Evolutionary conservation across 2,113 vertebrate genomes (phyloP).

Genomic region (Azemiops feae): DNA sequence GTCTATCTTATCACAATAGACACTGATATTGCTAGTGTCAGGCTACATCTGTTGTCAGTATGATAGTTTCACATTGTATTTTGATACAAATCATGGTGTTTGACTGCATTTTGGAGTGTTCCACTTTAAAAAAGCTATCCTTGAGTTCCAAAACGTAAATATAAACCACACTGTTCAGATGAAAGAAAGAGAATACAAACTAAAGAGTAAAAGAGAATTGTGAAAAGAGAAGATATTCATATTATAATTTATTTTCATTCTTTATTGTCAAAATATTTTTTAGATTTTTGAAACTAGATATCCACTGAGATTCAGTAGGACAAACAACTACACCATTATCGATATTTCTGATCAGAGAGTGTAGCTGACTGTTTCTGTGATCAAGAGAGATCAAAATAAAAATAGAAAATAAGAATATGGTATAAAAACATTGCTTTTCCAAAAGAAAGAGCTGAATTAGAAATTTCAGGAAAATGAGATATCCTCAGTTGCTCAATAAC

Average conservation of each 20-base stretch:
- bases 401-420: not conserved
- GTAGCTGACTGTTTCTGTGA: not conserved
- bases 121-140: not conserved
- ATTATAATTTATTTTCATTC: not conserved
- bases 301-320: not conserved
- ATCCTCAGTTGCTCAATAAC: constrained; percentile 57
- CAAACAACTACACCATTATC: not conserved
- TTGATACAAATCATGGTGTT: not conserved
- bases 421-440: not conserved
- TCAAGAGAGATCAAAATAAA: not conserved
- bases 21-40: not conserved
- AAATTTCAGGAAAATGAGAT: constrained; percentile 55
- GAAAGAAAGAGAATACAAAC: not conserved
- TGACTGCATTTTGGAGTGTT: not conserved
- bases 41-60: not conserved
- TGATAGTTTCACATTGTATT: not conserved
- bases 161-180: not conserved
- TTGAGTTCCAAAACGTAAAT: not conserved
- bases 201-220: not conserved
- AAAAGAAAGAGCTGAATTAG: constrained; percentile 41
- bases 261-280: not conserved
- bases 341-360: not conserved
- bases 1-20: not conserved
- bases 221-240: not conserved
- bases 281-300: constrained; percentile 7